Evolutionary conservation across 2,113 vertebrate genomes (phyloP), one percentile per base, ranked within the genome.

Genomic region (Cyanoderma ruficeps): DNA sequence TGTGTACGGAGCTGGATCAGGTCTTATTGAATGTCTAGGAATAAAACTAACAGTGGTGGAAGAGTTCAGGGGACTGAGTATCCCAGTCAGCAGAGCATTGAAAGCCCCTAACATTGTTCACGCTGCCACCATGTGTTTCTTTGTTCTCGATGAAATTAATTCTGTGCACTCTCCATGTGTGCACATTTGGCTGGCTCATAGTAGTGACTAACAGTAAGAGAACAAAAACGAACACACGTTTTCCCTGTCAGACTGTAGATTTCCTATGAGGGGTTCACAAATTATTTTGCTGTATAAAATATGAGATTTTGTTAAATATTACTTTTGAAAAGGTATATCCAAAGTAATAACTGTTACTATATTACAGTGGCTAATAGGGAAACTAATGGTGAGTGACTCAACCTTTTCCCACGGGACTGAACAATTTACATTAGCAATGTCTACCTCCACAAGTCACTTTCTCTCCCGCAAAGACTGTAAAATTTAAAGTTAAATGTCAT

Each of bases 71-170:
- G 56, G 46, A 31, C 67, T 24, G 75, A 81, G 60, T 84, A 75
- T 50, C 74, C 56, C 41, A 57, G 89, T 61, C 90, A 87, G 76
- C 60, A 49, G 60, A 93, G 55, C 87, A 37, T 0, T 71, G 90
- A 83, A 64, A 92, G 53, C 65, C 70, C 50, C 74, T 52, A 47
- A 88, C 33, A 24, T 15, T 95, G 83, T 79, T 92, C 89, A 74
- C 41, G 49, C 92, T 33, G 72, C 69, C 56, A 69, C 91, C 90
- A 70, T 65, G 95, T 94, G 96, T 96, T 96, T 83, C 96, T 97
- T 97, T 97, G 97, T 98, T 97, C 97, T 93, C 4, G 1, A 41
- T 55, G 77, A 87, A 70, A 85, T 96, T 46, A 90, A 88, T 96
- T 92, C 96, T 90, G 57, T 17, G 70, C 57, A 7, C 72, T 52